A percentile compares a stretch with the other conserved stretches of the same genome.
phyloP scores from a whole-genome alignment of 2,888 invertebrate species.

The Lottia scabra region DNA sequence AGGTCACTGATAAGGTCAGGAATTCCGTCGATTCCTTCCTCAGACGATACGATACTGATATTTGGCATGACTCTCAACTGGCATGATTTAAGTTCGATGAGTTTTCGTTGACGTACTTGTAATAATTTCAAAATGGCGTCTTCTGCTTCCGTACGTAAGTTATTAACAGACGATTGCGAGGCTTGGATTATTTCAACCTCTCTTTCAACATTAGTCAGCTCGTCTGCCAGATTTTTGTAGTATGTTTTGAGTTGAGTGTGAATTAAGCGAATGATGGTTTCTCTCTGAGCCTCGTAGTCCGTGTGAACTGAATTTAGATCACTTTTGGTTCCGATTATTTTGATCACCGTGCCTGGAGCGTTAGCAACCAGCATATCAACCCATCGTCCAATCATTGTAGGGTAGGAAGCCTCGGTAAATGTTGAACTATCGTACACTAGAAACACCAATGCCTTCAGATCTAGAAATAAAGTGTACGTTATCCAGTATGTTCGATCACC shows the following conservation, averaged over 20 bases:
- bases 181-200: slow-evolving; percentile 37
- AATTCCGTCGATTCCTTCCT: slow-evolving; percentile 53
- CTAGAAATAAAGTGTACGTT: slow-evolving; percentile 56
- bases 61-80: slow-evolving; percentile 53
- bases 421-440: slow-evolving; percentile 58
- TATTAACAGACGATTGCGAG: slow-evolving; percentile 10
- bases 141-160: slow-evolving; percentile 22
- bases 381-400: slow-evolving; percentile 59
- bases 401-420: slow-evolving; percentile 46
- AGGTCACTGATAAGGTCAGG: slow-evolving; percentile 52
- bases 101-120: slow-evolving; percentile 37
- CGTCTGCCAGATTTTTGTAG: slow-evolving; percentile 39
- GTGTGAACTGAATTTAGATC: slow-evolving; percentile 41
- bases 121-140: slow-evolving; percentile 33
- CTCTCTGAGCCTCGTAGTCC: slow-evolving; percentile 12
- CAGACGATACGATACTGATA: slow-evolving; percentile 49
- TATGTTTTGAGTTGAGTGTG: slow-evolving; percentile 42
- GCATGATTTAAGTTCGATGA: slow-evolving; percentile 46
- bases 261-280: slow-evolving; percentile 43
- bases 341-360: slow-evolving; percentile 62
- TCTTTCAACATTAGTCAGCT: slow-evolving; percentile 43
- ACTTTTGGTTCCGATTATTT: slow-evolving; percentile 63
- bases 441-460: slow-evolving; percentile 56
- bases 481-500: slow-evolving; percentile 58
- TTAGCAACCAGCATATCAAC: slow-evolving; percentile 54